Evolutionary conservation across 2,797 vertebrate genomes (phyloP).

Genomic region (Coregonus suidteri): DNA sequence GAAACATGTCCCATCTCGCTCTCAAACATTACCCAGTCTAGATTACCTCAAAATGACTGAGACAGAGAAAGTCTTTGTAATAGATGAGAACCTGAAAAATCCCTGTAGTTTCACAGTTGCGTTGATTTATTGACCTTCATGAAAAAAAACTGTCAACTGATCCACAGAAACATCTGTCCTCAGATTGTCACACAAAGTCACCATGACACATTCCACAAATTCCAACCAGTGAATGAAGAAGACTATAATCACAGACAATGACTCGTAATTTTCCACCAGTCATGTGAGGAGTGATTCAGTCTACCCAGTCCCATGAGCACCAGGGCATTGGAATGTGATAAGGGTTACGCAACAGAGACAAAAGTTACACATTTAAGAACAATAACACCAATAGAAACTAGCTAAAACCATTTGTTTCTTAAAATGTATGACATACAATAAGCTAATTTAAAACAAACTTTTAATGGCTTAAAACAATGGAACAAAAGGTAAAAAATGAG

Average conservation of each 20-base stretch:
- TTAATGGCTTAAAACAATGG: neutral
- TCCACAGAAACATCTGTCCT: neutral
- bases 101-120: neutral
- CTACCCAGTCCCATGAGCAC: neutral
- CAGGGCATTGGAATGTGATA: neutral
- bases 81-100: neutral
- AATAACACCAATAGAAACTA: neutral
- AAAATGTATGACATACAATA: neutral
- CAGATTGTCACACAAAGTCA: neutral
- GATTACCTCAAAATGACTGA: neutral
- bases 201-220: conserved; percentile 41
- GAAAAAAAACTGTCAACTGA: neutral
- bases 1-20: neutral
- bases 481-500: neutral
- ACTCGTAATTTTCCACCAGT: neutral
- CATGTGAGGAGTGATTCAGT: neutral
- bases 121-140: neutral
- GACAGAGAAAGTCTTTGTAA: neutral
- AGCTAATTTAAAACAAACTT: neutral
- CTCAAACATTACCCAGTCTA: neutral
- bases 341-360: neutral
- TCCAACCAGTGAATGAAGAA: neutral
- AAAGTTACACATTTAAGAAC: neutral
- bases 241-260: neutral
- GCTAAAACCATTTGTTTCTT: neutral